Evolutionary conservation across 2,113 vertebrate species (phyloP).

Genomic region (Loxodonta africana): DNA sequence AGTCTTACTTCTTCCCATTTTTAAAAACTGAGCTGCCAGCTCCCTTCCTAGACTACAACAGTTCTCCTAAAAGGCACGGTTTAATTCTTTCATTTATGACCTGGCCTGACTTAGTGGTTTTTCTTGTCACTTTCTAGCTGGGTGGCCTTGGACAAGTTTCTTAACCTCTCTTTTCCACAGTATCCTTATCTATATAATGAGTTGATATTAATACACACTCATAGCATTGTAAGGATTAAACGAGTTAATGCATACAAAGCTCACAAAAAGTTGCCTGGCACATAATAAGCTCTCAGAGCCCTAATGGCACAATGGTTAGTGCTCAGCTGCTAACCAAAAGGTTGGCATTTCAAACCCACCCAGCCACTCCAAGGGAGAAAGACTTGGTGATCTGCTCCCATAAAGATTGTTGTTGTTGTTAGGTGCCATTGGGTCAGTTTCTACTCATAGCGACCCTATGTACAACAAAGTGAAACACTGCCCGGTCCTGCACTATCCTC

Average conservation of each 20-base stretch:
- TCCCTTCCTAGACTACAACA: fast-evolving
- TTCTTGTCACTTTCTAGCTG: background rate
- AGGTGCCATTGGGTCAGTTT: too few relatives aligned
- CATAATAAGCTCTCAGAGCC: background rate
- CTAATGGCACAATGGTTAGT: background rate
- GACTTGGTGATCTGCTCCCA: background rate
- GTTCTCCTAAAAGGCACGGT: background rate
- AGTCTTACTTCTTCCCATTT: background rate
- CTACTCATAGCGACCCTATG: too few relatives aligned
- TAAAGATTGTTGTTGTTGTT: background rate
- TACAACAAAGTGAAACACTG: too few relatives aligned
- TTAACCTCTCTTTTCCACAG: slow-evolving; percentile 14
- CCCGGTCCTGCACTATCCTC: too few relatives aligned
- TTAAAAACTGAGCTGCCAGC: background rate
- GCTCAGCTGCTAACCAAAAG: background rate
- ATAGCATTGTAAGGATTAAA: too few relatives aligned
- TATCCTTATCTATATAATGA: background rate
- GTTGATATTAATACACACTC: background rate
- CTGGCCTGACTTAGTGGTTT: background rate
- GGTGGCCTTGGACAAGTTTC: background rate
- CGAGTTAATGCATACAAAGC: background rate
- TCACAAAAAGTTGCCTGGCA: background rate
- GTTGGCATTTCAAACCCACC: background rate
- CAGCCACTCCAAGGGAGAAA: background rate
- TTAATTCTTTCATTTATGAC: background rate